Conservation (phyloP, 2,797 vertebrate species). For the Alcedo atthis region DNA sequence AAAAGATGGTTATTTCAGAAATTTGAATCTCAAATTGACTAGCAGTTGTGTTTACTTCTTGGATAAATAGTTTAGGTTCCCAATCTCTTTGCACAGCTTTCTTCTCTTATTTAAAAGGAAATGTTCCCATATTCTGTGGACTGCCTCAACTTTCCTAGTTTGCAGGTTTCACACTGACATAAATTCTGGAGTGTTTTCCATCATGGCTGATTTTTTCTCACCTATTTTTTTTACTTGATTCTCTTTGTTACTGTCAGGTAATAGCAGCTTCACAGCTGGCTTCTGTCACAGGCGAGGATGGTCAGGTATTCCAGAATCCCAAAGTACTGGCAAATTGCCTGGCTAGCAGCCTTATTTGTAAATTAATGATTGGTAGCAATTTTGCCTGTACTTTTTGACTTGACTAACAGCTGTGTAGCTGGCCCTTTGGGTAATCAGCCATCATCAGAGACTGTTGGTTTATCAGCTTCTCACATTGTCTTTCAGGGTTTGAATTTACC, state of each 20-base stretch:
- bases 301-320: conserved; percentile 7
- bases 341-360: background rate
- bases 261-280: background rate
- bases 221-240: rapidly evolving
- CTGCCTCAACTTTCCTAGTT: background rate
- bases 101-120: background rate
- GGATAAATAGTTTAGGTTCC: conserved; percentile 1
- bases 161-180: background rate
- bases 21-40: conserved; percentile 12
- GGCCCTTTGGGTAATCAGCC: background rate
- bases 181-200: background rate
- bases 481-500: background rate
- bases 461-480: background rate
- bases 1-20: conserved; percentile 33
- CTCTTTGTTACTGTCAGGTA: background rate
- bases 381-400: background rate
- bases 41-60: conserved; percentile 25
- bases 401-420: background rate
- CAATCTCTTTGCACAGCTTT: background rate
- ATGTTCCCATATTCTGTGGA: background rate
- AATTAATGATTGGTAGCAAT: background rate
- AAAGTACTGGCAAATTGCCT: background rate
- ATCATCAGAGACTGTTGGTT: background rate
- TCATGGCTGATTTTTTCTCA: background rate
- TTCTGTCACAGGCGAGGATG: background rate